Evolutionary conservation across 35 echinoderm and acorn worm genomes (phyloP).

Genomic region (Holothuria glaberrima): DNA sequence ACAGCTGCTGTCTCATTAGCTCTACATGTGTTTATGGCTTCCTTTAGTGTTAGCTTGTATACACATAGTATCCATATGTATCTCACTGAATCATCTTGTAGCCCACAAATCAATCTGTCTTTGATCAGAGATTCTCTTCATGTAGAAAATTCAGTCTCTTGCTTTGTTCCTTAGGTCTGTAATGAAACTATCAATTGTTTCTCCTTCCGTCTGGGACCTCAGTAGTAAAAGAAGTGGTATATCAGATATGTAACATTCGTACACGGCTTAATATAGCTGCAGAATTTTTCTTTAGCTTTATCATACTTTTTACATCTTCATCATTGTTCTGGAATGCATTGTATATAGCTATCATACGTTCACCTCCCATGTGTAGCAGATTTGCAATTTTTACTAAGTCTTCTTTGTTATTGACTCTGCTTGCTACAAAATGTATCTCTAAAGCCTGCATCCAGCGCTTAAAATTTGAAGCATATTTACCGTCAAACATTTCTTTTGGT

Average conservation of each 20-base stretch:
- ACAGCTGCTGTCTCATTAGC: not conserved
- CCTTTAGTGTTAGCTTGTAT: constrained; percentile 4
- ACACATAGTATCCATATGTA: not conserved
- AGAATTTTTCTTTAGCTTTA: not conserved
- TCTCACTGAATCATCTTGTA: constrained; percentile 13
- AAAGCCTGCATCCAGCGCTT: constrained; percentile 7
- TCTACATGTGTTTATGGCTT: constrained; percentile 42
- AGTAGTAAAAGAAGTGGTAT: constrained; percentile 9
- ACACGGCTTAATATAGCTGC: not conserved
- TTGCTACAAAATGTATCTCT: constrained; percentile 11
- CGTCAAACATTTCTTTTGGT: constrained; percentile 44
- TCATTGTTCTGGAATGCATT: not conserved
- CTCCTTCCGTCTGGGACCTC: constrained; percentile 19
- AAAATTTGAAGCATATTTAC: not conserved
- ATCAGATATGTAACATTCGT: constrained; percentile 38
- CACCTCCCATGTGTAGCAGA: constrained; percentile 6
- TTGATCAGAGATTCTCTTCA: constrained; percentile 26
- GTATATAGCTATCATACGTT: constrained; percentile 9
- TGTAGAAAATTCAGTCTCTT: constrained; percentile 21
- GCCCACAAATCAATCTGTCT: constrained; percentile 48
- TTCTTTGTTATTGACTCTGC: not conserved
- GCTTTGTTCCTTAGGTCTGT: constrained; percentile 40
- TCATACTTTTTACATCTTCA: constrained; percentile 13
- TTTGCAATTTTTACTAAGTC: not conserved
- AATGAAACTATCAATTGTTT: constrained; percentile 56